phyloP scores from a whole-genome alignment of 2,113 vertebrate species.

The Arvicanthis niloticus region DNA sequence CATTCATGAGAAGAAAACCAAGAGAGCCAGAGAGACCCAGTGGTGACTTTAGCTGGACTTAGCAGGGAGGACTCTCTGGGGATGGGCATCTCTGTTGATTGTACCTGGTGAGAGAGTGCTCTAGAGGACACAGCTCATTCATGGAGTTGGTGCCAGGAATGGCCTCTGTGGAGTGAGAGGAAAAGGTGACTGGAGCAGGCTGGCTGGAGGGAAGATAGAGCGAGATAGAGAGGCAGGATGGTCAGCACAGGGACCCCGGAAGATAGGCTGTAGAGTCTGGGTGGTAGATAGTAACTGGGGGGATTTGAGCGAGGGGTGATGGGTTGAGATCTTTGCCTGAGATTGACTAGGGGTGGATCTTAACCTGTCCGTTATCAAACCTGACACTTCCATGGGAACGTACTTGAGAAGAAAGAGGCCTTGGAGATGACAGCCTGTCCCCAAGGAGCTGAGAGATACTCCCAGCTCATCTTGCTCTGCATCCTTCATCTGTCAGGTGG shows the following conservation, averaged over 20 bases:
- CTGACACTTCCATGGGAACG: not conserved
- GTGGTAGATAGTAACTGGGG: not conserved
- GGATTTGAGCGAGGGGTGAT: not conserved
- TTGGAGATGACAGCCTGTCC: not conserved
- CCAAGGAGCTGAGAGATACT: not conserved
- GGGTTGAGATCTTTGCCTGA: not conserved
- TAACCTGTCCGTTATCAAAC: not conserved
- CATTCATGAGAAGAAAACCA: not conserved
- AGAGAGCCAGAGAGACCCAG: not conserved
- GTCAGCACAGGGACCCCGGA: fast-evolving
- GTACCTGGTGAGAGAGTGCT: not conserved
- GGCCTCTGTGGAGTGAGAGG: not conserved
- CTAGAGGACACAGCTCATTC: not conserved
- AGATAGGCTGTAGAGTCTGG: not conserved
- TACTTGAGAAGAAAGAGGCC: not conserved
- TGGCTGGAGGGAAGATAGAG: not conserved
- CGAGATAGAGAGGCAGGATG: not conserved
- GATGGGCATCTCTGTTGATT: not conserved
- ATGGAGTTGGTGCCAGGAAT: not conserved
- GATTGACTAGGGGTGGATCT: not conserved
- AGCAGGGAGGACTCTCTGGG: not conserved
- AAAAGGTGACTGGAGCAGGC: not conserved
- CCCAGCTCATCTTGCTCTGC: fast-evolving
- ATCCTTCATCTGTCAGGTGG: fast-evolving
- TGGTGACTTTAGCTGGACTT: not conserved